Percentiles rank a stretch among this genome's conserved stretches.
These are phyloP conservation scores for Brotogeris chrysoptera DNA, from an alignment of 2,797 vertebrate genomes.

Conservation along the genomic window DNA sequence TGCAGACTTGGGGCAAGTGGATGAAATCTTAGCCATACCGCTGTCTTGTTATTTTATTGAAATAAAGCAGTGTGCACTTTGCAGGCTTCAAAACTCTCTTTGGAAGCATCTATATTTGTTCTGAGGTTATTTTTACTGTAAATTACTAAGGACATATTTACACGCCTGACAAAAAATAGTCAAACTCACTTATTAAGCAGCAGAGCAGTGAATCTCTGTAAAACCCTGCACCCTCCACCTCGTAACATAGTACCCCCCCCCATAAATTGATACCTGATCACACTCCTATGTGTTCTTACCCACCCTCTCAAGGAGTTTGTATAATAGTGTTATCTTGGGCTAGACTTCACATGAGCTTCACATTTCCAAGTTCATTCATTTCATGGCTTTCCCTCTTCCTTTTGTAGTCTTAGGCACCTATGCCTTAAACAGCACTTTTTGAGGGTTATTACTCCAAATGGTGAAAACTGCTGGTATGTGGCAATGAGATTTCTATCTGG, in stretches of 20 bases:
- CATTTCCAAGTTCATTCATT: not conserved
- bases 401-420: not conserved
- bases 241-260: not conserved
- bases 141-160: not conserved
- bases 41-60: not conserved
- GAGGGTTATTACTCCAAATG: not conserved
- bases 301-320: not conserved
- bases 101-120: not conserved
- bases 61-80: not conserved
- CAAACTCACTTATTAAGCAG: not conserved
- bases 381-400: fast-evolving
- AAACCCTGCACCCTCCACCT: fast-evolving
- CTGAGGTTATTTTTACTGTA: not conserved
- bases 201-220: not conserved
- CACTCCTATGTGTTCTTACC: fast-evolving
- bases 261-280: not conserved
- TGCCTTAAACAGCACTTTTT: not conserved
- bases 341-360: not conserved
- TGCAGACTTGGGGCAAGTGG: fast-evolving
- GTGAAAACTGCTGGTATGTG: not conserved
- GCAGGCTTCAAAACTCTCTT: not conserved
- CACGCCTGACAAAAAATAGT: not conserved
- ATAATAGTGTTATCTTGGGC: not conserved
- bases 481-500: fast-evolving
- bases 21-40: not conserved